Conservation (phyloP, 2,888 invertebrate genomes). For the Lasioglossum oenotherae region DNA sequence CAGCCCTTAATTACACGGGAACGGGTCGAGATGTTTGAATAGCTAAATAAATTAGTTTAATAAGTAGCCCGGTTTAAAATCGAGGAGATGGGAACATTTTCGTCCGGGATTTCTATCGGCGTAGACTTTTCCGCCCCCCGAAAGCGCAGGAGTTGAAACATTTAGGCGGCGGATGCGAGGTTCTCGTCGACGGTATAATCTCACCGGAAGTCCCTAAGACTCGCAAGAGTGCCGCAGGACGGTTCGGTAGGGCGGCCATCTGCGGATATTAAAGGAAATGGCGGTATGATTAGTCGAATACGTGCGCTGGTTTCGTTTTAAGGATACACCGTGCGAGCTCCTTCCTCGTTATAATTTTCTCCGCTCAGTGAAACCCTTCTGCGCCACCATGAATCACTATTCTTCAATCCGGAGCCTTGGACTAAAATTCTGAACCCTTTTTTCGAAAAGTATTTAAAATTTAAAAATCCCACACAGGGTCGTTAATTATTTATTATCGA, state of each 20-base stretch:
- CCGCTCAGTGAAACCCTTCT: neutral
- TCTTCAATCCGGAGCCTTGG: neutral
- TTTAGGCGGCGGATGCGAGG: conserved; percentile 78
- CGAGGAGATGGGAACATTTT: conserved; percentile 17
- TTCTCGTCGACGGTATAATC: conserved; percentile 78
- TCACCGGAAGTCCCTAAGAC: conserved; percentile 82
- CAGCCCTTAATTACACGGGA: neutral
- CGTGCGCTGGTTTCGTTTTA: conserved; percentile 82
- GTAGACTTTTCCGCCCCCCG: conserved; percentile 18
- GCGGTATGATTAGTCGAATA: conserved; percentile 84
- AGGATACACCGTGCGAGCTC: conserved; percentile 51
- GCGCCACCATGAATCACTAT: neutral
- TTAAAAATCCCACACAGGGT: no score
- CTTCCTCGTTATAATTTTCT: conserved; percentile 32
- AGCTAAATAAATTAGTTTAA: conserved; percentile 3
- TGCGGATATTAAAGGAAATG: conserved; percentile 85
- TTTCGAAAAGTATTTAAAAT: no score
- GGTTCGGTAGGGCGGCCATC: conserved; percentile 75
- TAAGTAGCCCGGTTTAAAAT: conserved; percentile 2
- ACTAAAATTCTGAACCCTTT: no score
- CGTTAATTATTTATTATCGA: neutral
- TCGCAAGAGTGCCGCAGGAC: conserved; percentile 74
- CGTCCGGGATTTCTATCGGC: conserved; percentile 1
- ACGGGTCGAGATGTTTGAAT: neutral
- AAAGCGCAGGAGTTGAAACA: conserved; percentile 71